Evolutionary conservation across 2,888 invertebrate species (phyloP), one percentile per base, ranked within the genome.

Genomic region (Hoplodrina blanda): DNA sequence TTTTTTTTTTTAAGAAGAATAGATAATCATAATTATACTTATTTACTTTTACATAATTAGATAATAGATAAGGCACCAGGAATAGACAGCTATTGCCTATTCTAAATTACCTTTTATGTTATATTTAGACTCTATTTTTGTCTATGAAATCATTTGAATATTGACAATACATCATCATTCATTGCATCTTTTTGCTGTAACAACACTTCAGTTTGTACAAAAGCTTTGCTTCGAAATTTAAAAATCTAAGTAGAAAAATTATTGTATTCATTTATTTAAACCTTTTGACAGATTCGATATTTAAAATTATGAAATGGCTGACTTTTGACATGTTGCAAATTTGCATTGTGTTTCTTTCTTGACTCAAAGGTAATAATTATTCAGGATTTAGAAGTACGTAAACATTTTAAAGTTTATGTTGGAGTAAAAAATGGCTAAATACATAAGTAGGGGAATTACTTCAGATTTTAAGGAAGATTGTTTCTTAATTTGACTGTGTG

Each of bases 381-480:
- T 66, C 66, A 67, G 66, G 30, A 53, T 73, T 73, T 41, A 25
- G 17, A 59, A 52, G 11, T 62, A 33, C 30, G 71, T 49, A 70
- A 65, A 66, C 19, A 41, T 63, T 70, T 37, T 46, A 30, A 69
- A 46, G 20, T 73, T 37, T 52, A 37, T 37, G 30, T 60, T 15
- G 46, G 63, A 13, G 74, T 50, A 46, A 73, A 44, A 64, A 8
- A 25, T 7, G n/a, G 17, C 11, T 25, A 56, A 46, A 52, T 49
- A 62, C 49, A 15, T 57, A 49, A 15, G n/a, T 11, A 62, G 78
- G 70, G 78, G 65, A 80, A 76, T 70, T 49, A 80, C 70, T 62
- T 49, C 44, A 3, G 20, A 15, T 46, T 37, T 17, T 53, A 50
- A 65, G 62, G 69, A 56, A 80, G 25, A 63, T 59, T 17, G 17